Evolutionary conservation across 2,113 vertebrate genomes (phyloP), one percentile per base, ranked within the genome.

Genomic region (Reinhardtius hippoglossoides): DNA sequence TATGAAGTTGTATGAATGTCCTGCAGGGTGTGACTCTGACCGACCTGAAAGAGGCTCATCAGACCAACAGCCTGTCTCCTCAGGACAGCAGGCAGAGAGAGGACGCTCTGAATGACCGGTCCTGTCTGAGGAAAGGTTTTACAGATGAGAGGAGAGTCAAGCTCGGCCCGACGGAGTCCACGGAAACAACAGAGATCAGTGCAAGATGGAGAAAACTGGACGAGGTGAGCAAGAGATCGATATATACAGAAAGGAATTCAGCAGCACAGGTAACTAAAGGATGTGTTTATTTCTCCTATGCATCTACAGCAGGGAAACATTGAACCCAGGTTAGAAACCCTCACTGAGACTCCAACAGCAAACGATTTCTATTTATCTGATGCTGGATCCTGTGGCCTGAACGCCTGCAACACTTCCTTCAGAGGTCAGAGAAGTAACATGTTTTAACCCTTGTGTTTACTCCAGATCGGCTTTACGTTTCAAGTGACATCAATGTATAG

Each of bases 1-100:
- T 6, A n/a, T 59, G 59, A 48, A 1, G 54, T 5, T 71, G 54
- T 72, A 3, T 68, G 42, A 77, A 64, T 76, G 42, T 73, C 63
- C 67, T 84, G 68, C 88, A 98, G 97, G 97, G 97, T 7, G 95
- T 98, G 79, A 97, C 97, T 0, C 95, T 96, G 54, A 95, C 97
- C 3, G 97, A 98, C 52, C 93, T 98, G 71, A 96, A 95, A 83
- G 97, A 97, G 89, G 97, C 97, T 37, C 96, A 97, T 80, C 94
- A 89, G 85, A 95, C 92, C 58, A 95, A 92, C 86, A 95, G 92
- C 88, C 86, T 93, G 10, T 94, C 95, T 0, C 83, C 90, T 67
- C 89, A 85, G 0, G 96, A 96, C 89, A 89, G 12, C 93, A 94
- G 70, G 46, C 85, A 78, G 89, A 94, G 70, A 18, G 75, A 54